Percentiles rank a stretch among this genome's conserved stretches.
phyloP scores from a whole-genome alignment of 1,140 invertebrate species.

The Heliconius nattereri region DNA sequence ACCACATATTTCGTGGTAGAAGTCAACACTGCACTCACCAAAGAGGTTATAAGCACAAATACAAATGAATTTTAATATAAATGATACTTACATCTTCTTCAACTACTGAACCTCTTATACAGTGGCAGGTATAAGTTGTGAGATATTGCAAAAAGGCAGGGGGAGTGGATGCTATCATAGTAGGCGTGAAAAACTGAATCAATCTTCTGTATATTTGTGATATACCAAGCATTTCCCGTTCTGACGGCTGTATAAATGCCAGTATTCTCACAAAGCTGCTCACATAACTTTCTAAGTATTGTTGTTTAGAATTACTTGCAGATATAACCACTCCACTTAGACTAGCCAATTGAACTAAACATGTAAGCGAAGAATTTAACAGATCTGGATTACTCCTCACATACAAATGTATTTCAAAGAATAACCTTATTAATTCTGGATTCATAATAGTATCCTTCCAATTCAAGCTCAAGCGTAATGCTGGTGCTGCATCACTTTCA shows the following conservation, averaged over 20 bases:
- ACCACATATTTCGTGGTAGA: too few species aligned
- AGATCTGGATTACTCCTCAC: slow-evolving; percentile 88
- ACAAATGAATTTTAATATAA: slow-evolving; percentile 18
- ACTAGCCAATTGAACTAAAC: slow-evolving; percentile 88
- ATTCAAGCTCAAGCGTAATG: slow-evolving; percentile 82
- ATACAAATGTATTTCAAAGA: slow-evolving; percentile 93
- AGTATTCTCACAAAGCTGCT: slow-evolving; percentile 86
- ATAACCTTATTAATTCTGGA: slow-evolving; percentile 86
- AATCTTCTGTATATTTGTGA: slow-evolving; percentile 86
- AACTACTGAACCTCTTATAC: slow-evolving; percentile 86
- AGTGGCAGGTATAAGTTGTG: slow-evolving; percentile 87
- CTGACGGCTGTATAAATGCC: slow-evolving; percentile 83
- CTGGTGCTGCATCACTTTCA: slow-evolving; percentile 85
- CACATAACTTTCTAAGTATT: slow-evolving; percentile 88
- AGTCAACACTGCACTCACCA: too few species aligned
- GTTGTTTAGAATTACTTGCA: slow-evolving; percentile 82
- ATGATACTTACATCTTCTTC: slow-evolving; percentile 86
- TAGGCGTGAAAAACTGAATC: slow-evolving; percentile 84
- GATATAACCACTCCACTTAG: slow-evolving; percentile 87
- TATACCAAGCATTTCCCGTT: slow-evolving; percentile 85
- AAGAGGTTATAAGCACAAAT: too few species aligned
- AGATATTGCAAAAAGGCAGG: slow-evolving; percentile 84
- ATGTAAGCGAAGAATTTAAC: slow-evolving; percentile 88
- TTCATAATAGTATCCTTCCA: slow-evolving; percentile 91
- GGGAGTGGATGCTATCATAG: slow-evolving; percentile 77